Evolutionary conservation across 2,797 vertebrate species (phyloP), one percentile per base, ranked within the genome.

Genomic region (Propithecus deckenii): DNA sequence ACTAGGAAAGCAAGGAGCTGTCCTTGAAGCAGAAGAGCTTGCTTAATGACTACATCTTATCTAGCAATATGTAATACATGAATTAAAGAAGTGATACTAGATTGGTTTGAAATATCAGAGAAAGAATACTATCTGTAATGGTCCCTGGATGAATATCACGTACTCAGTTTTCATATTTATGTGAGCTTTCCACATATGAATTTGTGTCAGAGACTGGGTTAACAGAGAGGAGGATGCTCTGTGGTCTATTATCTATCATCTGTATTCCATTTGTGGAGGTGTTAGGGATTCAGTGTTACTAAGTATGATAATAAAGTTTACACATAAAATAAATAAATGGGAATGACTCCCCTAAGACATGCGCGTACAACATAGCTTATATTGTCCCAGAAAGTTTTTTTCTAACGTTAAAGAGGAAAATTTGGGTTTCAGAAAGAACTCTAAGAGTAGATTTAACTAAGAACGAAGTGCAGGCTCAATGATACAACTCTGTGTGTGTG

Each of bases 261-360:
- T 25, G 32, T 9, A 43, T 5, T 48, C 14, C 46, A 20, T 28
- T 78, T 43, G 38, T 6, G 50, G 15, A 63, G 38, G 4, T 32
- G 2, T 32, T 23, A 35, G 13, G 6, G 28, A 61, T 75, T 85
- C 23, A 23, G 4, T 38, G 15, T 81, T 65, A 35, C 14, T 23
- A 71, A 67, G 0, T 32, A 79, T 23, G 28, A 8, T 52, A 75
- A 72, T n/a, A 74, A 55, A 84, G 8, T 3, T 71, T 52, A 43
- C 6, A 28, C 28, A 28, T 6, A 41, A 32, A 67, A 14, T 38
- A 50, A 90, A 63, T 25, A 79, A 75, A 61, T 0, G 50, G 69
- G 2, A 61, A 43, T 35, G 1, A 3, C 4, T 6, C 5, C 4
- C 1, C 2, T 3, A 50, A 18, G 12, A 85, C 10, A 67, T 5